Base-by-base conservation (phyloP, 2,113 vertebrate genomes). In the Pollimyrus isidori region DNA sequence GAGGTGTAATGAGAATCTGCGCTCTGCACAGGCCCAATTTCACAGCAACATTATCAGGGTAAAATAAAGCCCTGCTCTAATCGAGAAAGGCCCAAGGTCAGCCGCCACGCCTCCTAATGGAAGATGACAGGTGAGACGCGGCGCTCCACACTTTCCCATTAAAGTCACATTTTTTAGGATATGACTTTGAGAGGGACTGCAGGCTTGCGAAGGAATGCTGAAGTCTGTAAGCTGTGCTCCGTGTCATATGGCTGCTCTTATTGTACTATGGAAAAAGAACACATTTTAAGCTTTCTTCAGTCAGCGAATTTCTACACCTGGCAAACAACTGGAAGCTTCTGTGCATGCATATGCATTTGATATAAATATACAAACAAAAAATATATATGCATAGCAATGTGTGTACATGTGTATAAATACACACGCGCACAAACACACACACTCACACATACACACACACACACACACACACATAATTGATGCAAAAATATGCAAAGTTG, bases 41-140 rank as follows among this genome's bases (percentile, higher is more conserved):
- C 95, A 96, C 95, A 95, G 95, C 93, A 92, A 91, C 95, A 95
- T 96, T 94, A 94, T 95, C 95, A 94, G 88, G 93, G 94, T 90
- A 94, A 91, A 92, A 94, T 93, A 93, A 93, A 90, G 65, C 91
- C 86, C 88, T 87, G 91, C 92, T 90, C 91, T 90, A 92, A 91
- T 91, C 89, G 83, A 89, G 90, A 92, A 94, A 95, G 89, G 82
- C 89, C 89, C 91, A 96, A 96, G 95, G 95, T 96, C 95, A 95
- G 92, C 92, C 87, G 90, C 91, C 91, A 53, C 69, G 90, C 93
- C 91, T 90, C 93, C 93, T 96, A 95, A 96, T 95, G 93, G 94
- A 92, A 96, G 94, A 93, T 96, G 95, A 96, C 96, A 96, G 94
- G 95, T 95, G 94, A 95, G 95, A 94, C 94, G 92, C 94, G 92